phyloP scores from a whole-genome alignment of 2,888 invertebrate genomes.

The Strigamia crassipes region DNA sequence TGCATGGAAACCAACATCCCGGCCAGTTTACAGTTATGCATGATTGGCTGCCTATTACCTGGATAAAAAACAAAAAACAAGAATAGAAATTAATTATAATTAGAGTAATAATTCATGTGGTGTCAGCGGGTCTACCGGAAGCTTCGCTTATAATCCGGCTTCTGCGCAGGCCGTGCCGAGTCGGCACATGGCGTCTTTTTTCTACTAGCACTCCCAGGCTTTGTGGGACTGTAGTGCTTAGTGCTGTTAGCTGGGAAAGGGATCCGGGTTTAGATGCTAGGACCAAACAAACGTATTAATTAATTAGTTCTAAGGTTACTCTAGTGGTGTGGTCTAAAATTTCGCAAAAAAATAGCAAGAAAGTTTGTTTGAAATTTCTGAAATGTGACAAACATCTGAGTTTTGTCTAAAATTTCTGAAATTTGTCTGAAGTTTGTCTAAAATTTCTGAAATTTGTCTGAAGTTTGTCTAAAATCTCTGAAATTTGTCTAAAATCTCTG shows the following conservation, averaged over 20 bases:
- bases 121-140: neutral
- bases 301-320: no score
- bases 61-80: no score
- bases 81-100: neutral
- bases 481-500: no score
- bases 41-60: neutral
- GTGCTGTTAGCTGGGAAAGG: conserved; percentile 1
- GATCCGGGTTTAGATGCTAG: neutral
- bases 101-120: no score
- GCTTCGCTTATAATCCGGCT: conserved; percentile 2
- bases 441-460: no score
- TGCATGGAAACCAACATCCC: neutral
- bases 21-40: neutral
- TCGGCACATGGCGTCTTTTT: conserved; percentile 1
- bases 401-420: no score
- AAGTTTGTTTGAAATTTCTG: no score
- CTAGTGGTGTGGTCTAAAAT: no score
- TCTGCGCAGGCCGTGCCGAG: neutral
- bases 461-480: no score
- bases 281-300: neutral
- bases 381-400: no score
- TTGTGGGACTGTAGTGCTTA: neutral
- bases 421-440: no score
- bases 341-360: no score
- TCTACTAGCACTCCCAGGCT: neutral